These are phyloP conservation scores for Myxocyprinus asiaticus DNA, from an alignment of 2,113 vertebrate species.

Conservation along the genomic window DNA sequence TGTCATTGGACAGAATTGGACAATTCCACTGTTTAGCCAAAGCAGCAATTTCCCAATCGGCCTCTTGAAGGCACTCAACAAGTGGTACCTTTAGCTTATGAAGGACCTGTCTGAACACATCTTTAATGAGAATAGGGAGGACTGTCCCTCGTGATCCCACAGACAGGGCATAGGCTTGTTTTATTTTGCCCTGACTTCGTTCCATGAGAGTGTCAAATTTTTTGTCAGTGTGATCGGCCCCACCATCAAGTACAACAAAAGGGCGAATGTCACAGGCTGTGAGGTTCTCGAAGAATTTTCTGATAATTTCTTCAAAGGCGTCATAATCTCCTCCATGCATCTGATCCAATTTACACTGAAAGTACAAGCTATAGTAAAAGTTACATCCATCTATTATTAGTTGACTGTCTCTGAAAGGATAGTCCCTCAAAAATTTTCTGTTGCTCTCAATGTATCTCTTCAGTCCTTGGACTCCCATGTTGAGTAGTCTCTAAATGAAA, in stretches of 20 bases:
- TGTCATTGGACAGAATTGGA: slow-evolving; percentile 83
- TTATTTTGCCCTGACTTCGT: slow-evolving; percentile 67
- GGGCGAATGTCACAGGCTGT: slow-evolving; percentile 73
- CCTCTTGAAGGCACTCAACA: slow-evolving; percentile 80
- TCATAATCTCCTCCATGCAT: slow-evolving; percentile 84
- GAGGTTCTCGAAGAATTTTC: slow-evolving; percentile 75
- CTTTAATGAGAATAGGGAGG: slow-evolving; percentile 72
- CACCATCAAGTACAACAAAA: slow-evolving; percentile 85
- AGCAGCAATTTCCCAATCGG: slow-evolving; percentile 81
- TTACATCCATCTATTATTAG: slow-evolving; percentile 82
- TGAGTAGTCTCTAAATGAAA: not conserved
- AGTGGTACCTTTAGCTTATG: slow-evolving; percentile 72
- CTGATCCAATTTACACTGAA: slow-evolving; percentile 70
- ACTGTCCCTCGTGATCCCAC: slow-evolving; percentile 44
- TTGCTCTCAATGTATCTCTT: slow-evolving; percentile 65
- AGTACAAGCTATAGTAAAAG: slow-evolving; percentile 75
- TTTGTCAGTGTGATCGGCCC: slow-evolving; percentile 72
- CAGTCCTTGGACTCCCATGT: slow-evolving; percentile 78
- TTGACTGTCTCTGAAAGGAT: slow-evolving; percentile 68
- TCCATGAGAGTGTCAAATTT: slow-evolving; percentile 71
- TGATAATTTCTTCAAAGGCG: slow-evolving; percentile 64
- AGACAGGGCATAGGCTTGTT: slow-evolving; percentile 66
- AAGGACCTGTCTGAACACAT: slow-evolving; percentile 81
- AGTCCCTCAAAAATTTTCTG: slow-evolving; percentile 66
- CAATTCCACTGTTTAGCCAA: slow-evolving; percentile 84